These are phyloP conservation scores for Caranx ignobilis DNA, from an alignment of 2,113 vertebrate genomes.

Conservation along the genomic window DNA sequence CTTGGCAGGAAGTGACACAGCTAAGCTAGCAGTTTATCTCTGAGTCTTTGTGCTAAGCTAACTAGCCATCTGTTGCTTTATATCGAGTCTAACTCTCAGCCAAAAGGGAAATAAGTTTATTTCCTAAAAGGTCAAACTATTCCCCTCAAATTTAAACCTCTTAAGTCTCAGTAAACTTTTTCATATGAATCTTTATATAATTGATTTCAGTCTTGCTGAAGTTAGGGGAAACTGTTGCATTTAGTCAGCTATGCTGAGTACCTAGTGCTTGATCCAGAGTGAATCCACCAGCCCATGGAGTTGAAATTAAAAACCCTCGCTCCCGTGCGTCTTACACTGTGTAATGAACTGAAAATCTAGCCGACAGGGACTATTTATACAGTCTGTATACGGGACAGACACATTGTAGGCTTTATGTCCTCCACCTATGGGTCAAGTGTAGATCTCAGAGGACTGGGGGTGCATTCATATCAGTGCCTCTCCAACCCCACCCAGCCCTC, in stretches of 20 bases:
- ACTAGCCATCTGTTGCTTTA: not conserved
- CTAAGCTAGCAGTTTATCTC: not conserved
- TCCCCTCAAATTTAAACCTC: not conserved
- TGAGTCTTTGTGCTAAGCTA: not conserved
- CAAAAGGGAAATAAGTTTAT: not conserved
- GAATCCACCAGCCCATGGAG: not conserved
- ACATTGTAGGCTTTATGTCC: conserved; percentile 50
- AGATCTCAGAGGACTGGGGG: conserved; percentile 50
- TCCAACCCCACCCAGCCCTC: conserved; percentile 66
- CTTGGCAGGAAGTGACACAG: not conserved
- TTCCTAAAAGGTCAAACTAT: not conserved
- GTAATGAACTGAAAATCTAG: conserved; percentile 28
- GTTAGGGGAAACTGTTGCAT: not conserved
- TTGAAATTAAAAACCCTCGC: conserved; percentile 21
- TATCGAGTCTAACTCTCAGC: not conserved
- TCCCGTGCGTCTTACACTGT: not conserved
- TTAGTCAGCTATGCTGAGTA: not conserved
- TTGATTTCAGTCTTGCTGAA: conserved; percentile 1
- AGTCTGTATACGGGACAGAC: conserved; percentile 19
- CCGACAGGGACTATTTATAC: conserved; percentile 19
- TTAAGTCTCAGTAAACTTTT: not conserved
- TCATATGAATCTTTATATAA: not conserved
- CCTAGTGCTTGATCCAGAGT: conserved; percentile 6
- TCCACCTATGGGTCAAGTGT: conserved; percentile 68
- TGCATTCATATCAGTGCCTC: conserved; percentile 62